A percentile compares a stretch with the other conserved stretches of the same genome.
Evolutionary conservation across 2,888 invertebrate species (phyloP).

Genomic region (Dilophus febrilis): DNA sequence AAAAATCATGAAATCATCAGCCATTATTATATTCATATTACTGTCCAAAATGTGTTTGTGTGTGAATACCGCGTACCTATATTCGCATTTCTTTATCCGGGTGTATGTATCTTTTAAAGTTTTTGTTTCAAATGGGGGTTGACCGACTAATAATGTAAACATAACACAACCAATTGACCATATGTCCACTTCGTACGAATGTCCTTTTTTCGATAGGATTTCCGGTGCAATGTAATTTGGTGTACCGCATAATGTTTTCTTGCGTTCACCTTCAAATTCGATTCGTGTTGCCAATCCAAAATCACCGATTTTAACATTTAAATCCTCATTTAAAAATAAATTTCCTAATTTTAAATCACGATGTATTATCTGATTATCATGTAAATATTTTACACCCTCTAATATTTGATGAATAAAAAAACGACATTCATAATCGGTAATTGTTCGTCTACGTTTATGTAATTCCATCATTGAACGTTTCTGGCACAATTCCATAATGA

Average conservation of each 20-base stretch:
- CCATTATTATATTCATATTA: neutral
- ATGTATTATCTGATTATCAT: constrained; percentile 85
- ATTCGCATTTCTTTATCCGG: constrained; percentile 89
- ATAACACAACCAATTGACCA: constrained; percentile 99
- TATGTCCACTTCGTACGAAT: constrained; percentile 96
- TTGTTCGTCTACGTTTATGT: constrained; percentile 84
- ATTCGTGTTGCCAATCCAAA: constrained; percentile 93
- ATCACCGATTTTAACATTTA: constrained; percentile 94
- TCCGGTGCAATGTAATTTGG: constrained; percentile 99
- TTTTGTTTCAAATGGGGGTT: constrained; percentile 95
- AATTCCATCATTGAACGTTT: constrained; percentile 83
- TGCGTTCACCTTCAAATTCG: constrained; percentile 70
- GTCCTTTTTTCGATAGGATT: constrained; percentile 89
- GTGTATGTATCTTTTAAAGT: constrained; percentile 90
- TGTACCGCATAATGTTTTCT: constrained; percentile 96
- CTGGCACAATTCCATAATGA: constrained; percentile 86
- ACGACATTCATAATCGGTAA: constrained; percentile 95
- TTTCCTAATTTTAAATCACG: constrained; percentile 96
- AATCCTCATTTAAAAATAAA: constrained; percentile 84
- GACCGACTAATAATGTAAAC: constrained; percentile 92
- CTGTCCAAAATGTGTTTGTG: constrained; percentile 13
- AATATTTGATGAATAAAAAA: constrained; percentile 93
- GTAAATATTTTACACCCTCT: constrained; percentile 81
- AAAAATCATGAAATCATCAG: too few species aligned
- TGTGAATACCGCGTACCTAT: too few species aligned